Base-by-base conservation (phyloP, 2,113 vertebrate species). In the Procavia capensis region DNA sequence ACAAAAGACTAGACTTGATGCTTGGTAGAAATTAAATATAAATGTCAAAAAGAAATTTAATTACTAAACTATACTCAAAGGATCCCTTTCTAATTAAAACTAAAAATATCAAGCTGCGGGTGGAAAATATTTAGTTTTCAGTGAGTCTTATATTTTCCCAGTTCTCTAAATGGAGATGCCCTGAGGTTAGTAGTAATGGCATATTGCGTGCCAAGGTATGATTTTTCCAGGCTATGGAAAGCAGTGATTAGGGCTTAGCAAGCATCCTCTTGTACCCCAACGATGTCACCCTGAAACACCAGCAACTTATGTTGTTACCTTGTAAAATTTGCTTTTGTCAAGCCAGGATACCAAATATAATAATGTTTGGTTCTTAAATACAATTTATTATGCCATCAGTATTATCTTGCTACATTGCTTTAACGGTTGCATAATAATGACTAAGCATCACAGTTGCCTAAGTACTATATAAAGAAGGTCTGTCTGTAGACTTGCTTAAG, bases 401-500 rank as follows among this genome's bases (percentile, higher is more conserved):
- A 76, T 70, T 91, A 93, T 86, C 68, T 82, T 86, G 68, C 36
- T 78, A 29, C 47, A 50, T 29, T 54, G 50, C 85, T 95, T 95
- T 47, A 61, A 10, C 39, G 36, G 47, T 97, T 97, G 84, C 43
- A 95, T 96, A 97, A 97, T 68, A 95, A 59, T 97, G 96, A 97
- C 74, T 76, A 91, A 94, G 93, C 79, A 45, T 74, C 25, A 29
- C 6, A 29, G 29, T 75, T 61, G 75, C 54, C 72, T 61, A 84
- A 80, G 54, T 34, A 68, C 57, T 85, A n/a, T 31, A 10, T 91
- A 96, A 93, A 75, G 76, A 87, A 22, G 57, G 57, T 80, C 84
- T 96, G 45, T 95, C 61, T 82, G 27, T 22, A 70, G 63, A 31
- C 79, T 97, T 96, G 85, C 93, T 97, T 93, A 97, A 97, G 94